phyloP scores from a whole-genome alignment of 2,113 vertebrate genomes.

The Alaudala cheleensis region DNA sequence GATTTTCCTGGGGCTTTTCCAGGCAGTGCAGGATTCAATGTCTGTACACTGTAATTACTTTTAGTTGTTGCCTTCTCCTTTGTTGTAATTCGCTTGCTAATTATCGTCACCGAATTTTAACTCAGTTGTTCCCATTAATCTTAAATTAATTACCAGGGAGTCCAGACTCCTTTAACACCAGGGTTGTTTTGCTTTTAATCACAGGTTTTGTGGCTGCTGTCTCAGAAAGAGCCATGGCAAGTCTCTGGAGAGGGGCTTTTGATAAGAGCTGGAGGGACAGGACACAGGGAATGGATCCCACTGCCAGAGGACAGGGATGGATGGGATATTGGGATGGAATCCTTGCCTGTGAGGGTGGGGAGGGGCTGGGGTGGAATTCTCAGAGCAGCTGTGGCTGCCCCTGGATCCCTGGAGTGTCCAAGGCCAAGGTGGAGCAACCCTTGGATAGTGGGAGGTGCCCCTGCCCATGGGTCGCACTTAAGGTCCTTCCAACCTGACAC shows the following conservation, averaged over 20 bases:
- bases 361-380: background rate
- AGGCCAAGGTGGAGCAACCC: background rate
- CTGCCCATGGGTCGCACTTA: background rate
- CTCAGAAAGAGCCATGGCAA: background rate
- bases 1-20: constrained; percentile 8
- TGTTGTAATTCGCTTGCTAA: constrained; percentile 58
- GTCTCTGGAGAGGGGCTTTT: background rate
- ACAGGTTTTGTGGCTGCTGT: background rate
- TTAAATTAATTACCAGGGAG: constrained; percentile 65
- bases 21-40: constrained; percentile 42
- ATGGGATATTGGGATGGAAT: background rate
- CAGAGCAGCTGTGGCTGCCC: background rate
- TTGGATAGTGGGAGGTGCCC: background rate
- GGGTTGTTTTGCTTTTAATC: constrained; percentile 26
- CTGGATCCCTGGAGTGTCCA: background rate
- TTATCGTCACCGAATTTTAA: constrained; percentile 49
- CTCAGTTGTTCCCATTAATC: constrained; percentile 47
- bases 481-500: background rate
- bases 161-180: constrained; percentile 33
- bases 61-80: constrained; percentile 24
- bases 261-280: background rate
- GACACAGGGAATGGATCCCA: background rate
- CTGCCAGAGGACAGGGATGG: rapidly evolving
- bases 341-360: rapidly evolving
- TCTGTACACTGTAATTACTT: constrained; percentile 62